Conservation (phyloP, 2,113 vertebrate genomes). For the Chlamydotis undulata region DNA sequence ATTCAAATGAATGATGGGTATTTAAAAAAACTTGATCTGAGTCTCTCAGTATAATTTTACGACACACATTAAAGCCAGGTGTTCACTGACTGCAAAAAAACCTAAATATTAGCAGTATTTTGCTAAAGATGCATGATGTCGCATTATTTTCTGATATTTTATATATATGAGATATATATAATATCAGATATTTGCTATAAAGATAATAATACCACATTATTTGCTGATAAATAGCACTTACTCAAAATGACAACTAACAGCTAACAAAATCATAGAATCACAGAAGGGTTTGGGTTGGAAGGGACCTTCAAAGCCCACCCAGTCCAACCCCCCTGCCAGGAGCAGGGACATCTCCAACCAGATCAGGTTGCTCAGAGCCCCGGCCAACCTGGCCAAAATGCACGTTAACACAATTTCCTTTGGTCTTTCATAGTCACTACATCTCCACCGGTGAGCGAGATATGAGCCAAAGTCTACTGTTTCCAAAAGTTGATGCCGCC, state of each 20-base stretch:
- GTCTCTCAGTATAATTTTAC: neutral
- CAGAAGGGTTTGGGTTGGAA: too few relatives aligned
- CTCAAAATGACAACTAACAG: neutral
- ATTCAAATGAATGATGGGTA: neutral
- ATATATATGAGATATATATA: neutral
- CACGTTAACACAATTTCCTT: neutral
- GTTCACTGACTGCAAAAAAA: neutral
- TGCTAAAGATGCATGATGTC: neutral
- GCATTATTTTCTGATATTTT: neutral
- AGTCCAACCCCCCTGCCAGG: too few relatives aligned
- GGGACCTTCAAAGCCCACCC: too few relatives aligned
- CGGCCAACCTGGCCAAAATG: too few relatives aligned
- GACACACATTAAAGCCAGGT: neutral
- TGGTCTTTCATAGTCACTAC: neutral
- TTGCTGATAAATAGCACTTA: neutral
- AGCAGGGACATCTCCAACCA: too few relatives aligned
- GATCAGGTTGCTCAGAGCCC: too few relatives aligned
- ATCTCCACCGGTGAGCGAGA: neutral
- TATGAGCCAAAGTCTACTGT: rapidly evolving
- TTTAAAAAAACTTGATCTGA: neutral
- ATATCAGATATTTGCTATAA: neutral
- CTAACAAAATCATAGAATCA: neutral
- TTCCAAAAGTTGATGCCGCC: rapidly evolving
- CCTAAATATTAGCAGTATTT: neutral
- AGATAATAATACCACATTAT: too few relatives aligned